Evolutionary conservation across 1,140 invertebrate genomes (phyloP).

Genomic region (Drosophila azteca): DNA sequence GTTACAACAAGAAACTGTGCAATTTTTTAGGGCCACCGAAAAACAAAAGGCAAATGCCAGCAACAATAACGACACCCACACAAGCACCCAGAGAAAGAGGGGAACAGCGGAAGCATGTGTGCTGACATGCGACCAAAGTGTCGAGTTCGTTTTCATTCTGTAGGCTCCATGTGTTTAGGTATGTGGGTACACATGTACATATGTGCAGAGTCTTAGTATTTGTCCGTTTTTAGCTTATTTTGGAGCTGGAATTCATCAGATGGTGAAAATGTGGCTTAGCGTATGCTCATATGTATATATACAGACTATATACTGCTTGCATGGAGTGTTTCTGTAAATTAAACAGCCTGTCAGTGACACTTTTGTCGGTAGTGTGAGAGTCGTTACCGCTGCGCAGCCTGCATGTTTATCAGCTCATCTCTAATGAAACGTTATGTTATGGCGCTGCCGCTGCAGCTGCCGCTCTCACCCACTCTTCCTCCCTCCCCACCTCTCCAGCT

Average conservation of each 20-base stretch:
- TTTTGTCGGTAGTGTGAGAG: constrained; percentile 27
- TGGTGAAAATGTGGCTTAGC: background rate
- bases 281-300: too few relatives aligned
- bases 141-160: background rate
- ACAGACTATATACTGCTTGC: background rate
- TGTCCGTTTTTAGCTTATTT: constrained; percentile 1
- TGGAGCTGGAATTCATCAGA: too few relatives aligned
- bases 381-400: constrained; percentile 25
- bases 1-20: constrained; percentile 73
- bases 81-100: constrained; percentile 2
- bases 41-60: constrained; percentile 59
- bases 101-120: background rate
- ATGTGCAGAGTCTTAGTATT: too few relatives aligned
- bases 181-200: too few relatives aligned
- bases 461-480: constrained; percentile 35
- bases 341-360: constrained; percentile 7
- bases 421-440: constrained; percentile 79
- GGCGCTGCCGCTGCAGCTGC: constrained; percentile 41
- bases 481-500: constrained; percentile 10
- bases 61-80: constrained; percentile 32
- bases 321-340: background rate
- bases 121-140: constrained; percentile 39
- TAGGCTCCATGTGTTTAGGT: too few relatives aligned
- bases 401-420: constrained; percentile 76
- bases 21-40: constrained; percentile 64